Evolutionary conservation across 1,140 invertebrate genomes (phyloP), one percentile per base, ranked within the genome.

Genomic region (Mactra quadrangularis): DNA sequence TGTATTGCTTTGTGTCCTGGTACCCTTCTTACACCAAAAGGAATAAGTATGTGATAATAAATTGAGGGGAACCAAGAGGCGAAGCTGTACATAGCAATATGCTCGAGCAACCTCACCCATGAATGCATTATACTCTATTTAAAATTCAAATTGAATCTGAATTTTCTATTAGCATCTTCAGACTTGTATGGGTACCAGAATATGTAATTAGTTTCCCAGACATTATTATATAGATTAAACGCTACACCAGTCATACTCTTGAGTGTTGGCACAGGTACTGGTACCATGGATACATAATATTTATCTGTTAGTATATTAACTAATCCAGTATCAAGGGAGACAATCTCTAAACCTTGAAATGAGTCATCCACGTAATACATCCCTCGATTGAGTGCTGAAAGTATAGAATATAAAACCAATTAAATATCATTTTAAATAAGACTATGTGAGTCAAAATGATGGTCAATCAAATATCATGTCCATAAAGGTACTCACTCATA

Each of bases 191-290:
- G 90, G 59, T 91, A 91, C 90, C 90, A 91, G 57, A 89, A 89
- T 41, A 91, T 90, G 38, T 86, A 90, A 68, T 91, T 91, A 0
- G 87, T 87, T 78, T 90, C 86, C 90, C 90, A 90, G 4, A 90
- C 72, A 83, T 91, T 91, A 64, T 91, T 91, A 66, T 85, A 89
- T 7, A 91, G 62, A 50, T 90, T 89, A 71, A 90, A 90, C 1
- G 87, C 84, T 41, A 90, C 79, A 25, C 90, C 89, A 29, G 72
- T 79, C 11, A 87, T 74, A 50, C 72, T n/a, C 6, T 55, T 85
- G 25, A 90, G 57, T 15, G 81, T 83, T 22, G 38, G 57, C 33
- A 86, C 57, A 7, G 85, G 83, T 7, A 86, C 22, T 9, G 87
- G 87, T 4, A 88, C 75, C 3, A 60, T 33, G 19, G 81, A 83